A percentile compares a stretch with the other conserved stretches of the same genome.
Conservation (phyloP, 2,888 invertebrate genomes). For the Plemyria rubiginata region DNA sequence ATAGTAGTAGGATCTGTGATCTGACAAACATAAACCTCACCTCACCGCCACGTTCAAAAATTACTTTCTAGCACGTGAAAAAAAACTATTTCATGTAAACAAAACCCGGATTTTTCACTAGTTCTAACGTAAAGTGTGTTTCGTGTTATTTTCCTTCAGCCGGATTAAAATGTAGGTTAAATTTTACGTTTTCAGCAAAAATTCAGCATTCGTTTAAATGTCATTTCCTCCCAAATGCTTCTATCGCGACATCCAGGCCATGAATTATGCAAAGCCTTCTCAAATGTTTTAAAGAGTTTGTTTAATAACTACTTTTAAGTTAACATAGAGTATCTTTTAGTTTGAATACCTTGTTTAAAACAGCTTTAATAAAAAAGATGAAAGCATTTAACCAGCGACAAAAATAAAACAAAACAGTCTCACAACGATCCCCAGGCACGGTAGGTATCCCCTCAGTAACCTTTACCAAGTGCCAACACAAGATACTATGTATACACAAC, state of each 20-base stretch:
- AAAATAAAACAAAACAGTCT: too few species aligned
- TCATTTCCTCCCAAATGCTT: constrained; percentile 28
- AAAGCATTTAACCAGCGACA: too few species aligned
- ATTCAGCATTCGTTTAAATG: constrained; percentile 33
- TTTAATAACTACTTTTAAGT: constrained; percentile 10
- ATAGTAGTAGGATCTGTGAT: too few species aligned
- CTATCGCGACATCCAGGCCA: constrained; percentile 29
- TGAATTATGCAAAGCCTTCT: constrained; percentile 32
- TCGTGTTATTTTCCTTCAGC: constrained; percentile 8
- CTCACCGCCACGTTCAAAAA: too few species aligned
- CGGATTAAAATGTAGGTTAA: constrained; percentile 22
- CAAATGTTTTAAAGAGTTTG: constrained; percentile 29
- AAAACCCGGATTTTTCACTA: background rate
- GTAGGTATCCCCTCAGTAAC: too few species aligned
- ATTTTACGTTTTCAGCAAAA: constrained; percentile 26
- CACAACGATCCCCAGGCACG: too few species aligned
- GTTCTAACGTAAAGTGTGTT: background rate
- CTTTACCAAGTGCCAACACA: too few species aligned
- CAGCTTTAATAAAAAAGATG: too few species aligned
- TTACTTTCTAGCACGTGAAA: too few species aligned
- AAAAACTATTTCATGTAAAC: background rate
- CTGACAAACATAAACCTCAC: too few species aligned
- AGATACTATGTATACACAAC: too few species aligned
- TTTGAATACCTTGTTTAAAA: too few species aligned
- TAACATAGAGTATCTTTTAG: background rate